A percentile compares a stretch with the other conserved stretches of the same genome.
phyloP scores from a whole-genome alignment of 2,113 vertebrate genomes.

The Brienomyrus brachyistius region DNA sequence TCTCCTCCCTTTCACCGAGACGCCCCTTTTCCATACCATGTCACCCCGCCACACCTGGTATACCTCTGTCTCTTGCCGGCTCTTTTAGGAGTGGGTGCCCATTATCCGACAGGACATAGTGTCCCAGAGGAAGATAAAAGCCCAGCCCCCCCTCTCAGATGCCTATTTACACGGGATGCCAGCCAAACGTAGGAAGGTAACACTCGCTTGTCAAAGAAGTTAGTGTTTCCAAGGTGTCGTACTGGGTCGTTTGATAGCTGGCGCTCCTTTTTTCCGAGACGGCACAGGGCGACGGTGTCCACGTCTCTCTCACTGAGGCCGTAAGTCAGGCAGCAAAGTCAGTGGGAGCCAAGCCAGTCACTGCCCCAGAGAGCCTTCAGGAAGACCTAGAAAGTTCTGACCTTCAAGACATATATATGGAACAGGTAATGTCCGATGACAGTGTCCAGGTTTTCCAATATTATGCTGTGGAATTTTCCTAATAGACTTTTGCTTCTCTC shows the following conservation, averaged over 20 bases:
- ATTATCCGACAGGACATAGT: slow-evolving; percentile 85
- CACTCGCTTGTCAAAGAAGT: background rate
- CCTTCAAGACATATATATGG: slow-evolving; percentile 74
- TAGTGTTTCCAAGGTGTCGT: background rate
- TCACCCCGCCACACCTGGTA: background rate
- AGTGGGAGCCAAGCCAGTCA: slow-evolving; percentile 70
- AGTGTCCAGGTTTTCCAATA: background rate
- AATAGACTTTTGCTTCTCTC: background rate
- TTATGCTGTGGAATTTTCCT: background rate
- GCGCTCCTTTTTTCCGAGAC: slow-evolving; percentile 53
- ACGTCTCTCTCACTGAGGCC: slow-evolving; percentile 77
- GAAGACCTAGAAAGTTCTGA: slow-evolving; percentile 70
- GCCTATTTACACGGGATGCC: slow-evolving; percentile 89
- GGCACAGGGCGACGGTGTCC: slow-evolving; percentile 71
- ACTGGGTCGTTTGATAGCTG: background rate
- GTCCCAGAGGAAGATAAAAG: slow-evolving; percentile 82
- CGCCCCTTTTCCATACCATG: background rate
- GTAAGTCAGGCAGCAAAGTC: slow-evolving; percentile 76
- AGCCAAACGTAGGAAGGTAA: slow-evolving; percentile 84
- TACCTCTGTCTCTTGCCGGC: background rate
- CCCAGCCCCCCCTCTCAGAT: slow-evolving; percentile 81
- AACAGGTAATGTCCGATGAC: slow-evolving; percentile 61
- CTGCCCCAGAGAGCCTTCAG: slow-evolving; percentile 63
- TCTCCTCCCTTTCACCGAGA: background rate
- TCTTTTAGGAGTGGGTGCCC: slow-evolving; percentile 80